Conservation (phyloP, 2,113 vertebrate species). For the Deroptyus accipitrinus region DNA sequence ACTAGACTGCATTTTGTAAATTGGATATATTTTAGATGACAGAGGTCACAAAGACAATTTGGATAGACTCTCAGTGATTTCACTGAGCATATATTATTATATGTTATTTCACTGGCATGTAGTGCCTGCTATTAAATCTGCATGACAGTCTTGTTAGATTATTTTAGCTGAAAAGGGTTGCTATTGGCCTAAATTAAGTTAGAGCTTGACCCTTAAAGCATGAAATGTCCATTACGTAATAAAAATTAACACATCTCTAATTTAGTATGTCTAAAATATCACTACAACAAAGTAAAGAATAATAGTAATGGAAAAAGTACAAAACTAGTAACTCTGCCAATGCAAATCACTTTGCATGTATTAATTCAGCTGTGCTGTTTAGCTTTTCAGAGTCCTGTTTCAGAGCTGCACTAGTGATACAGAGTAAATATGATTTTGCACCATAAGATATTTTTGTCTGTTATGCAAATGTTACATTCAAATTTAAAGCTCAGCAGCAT, state of each 20-base stretch:
- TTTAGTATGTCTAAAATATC: not conserved
- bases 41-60: not conserved
- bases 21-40: not conserved
- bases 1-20: not conserved
- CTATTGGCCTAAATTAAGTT: not conserved
- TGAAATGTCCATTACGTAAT: not conserved
- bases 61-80: not conserved
- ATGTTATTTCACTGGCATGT: not conserved
- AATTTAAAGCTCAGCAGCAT: not conserved
- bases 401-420: not conserved
- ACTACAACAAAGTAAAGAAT: not conserved
- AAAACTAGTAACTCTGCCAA: not conserved
- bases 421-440: not conserved
- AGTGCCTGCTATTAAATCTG: not conserved
- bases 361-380: not conserved
- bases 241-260: not conserved
- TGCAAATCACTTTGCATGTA: not conserved
- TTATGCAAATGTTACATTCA: constrained; percentile 3
- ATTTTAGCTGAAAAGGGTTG: not conserved
- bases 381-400: not conserved
- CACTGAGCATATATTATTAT: not conserved
- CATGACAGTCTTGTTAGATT: not conserved
- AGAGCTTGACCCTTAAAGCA: not conserved
- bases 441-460: not conserved
- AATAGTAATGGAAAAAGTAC: not conserved